Conservation (phyloP, 2,888 invertebrate genomes). For the Hecatera dysodea region DNA sequence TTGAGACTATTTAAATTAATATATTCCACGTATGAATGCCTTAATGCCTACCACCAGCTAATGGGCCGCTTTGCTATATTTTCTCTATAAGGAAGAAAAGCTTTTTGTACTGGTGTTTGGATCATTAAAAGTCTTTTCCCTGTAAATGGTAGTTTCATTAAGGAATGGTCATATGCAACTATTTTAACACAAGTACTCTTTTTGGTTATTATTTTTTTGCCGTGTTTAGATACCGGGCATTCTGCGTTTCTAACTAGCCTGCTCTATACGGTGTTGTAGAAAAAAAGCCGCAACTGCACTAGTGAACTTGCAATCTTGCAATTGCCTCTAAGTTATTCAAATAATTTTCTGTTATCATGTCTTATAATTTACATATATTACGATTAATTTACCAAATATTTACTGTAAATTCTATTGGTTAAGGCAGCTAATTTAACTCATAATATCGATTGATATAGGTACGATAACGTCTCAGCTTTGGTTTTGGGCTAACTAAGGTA, state of each 20-base stretch:
- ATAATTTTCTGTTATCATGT: constrained; percentile 41
- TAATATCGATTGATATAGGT: constrained; percentile 38
- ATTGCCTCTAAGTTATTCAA: constrained; percentile 36
- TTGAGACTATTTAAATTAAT: not conserved
- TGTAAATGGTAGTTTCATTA: constrained; percentile 9
- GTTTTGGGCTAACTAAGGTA: constrained; percentile 27
- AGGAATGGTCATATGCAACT: constrained; percentile 23
- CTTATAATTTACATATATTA: constrained; percentile 34
- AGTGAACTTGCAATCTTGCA: constrained; percentile 14
- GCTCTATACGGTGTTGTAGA: constrained; percentile 38
- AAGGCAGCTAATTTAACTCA: constrained; percentile 29
- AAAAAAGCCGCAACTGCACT: constrained; percentile 39
- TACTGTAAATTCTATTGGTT: constrained; percentile 28
- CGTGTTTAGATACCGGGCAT: constrained; percentile 27
- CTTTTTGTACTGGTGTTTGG: constrained; percentile 12
- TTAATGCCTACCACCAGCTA: not conserved
- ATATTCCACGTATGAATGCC: not conserved
- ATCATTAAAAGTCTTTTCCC: not conserved
- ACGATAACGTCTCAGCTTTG: constrained; percentile 24
- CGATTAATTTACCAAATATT: constrained; percentile 38
- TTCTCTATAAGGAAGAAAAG: constrained; percentile 10
- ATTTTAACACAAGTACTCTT: constrained; percentile 33
- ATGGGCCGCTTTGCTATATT: not conserved
- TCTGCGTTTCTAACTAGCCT: constrained; percentile 24
- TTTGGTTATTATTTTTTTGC: constrained; percentile 50